A percentile compares a stretch with the other conserved stretches of the same genome.
Conservation (phyloP, 2,888 invertebrate genomes). For the Eupithecia dodoneata region DNA sequence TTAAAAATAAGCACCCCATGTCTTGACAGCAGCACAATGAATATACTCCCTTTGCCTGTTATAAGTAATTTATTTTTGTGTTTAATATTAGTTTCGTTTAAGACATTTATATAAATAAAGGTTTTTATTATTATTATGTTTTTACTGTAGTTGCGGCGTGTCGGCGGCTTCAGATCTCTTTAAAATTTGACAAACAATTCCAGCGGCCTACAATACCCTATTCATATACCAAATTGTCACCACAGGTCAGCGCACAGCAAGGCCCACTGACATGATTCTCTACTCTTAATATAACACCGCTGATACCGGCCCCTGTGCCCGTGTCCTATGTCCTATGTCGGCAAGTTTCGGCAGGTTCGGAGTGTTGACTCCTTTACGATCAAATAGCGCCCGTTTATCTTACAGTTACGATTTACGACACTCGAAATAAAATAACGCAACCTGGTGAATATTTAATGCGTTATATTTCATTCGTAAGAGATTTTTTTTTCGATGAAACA, state of each 20-base stretch:
- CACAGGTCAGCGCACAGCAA: background rate
- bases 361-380: constrained; percentile 41
- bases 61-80: no score
- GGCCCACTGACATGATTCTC: background rate
- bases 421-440: constrained; percentile 47
- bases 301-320: background rate
- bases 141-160: background rate
- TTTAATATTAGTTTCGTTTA: no score
- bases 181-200: background rate
- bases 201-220: background rate
- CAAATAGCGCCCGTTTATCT: constrained; percentile 48
- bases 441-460: constrained; percentile 43
- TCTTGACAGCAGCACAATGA: no score
- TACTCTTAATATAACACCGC: background rate
- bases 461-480: constrained; percentile 44
- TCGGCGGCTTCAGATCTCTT: no score
- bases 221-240: background rate
- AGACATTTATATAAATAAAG: no score
- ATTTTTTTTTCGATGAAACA: constrained; percentile 36
- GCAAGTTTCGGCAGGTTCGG: constrained; percentile 34
- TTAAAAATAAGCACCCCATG: no score
- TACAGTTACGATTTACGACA: constrained; percentile 49
- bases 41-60: no score
- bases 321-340: background rate
- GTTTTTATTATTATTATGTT: background rate